phyloP scores from a whole-genome alignment of 2,113 vertebrate genomes.

The Xiphophorus couchianus region DNA sequence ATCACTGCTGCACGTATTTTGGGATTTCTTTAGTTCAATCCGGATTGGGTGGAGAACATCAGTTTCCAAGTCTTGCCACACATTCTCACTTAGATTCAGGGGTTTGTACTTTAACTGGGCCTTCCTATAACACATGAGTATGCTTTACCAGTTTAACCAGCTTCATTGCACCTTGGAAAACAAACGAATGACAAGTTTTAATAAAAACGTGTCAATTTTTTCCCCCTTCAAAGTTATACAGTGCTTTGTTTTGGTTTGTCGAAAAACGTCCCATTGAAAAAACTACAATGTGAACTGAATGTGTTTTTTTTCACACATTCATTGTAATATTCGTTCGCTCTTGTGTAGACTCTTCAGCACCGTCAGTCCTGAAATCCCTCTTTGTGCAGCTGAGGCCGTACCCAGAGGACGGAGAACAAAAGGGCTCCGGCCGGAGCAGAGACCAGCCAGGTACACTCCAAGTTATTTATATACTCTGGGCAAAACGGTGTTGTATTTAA shows the following conservation, averaged over 20 bases:
- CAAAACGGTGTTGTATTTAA: neutral
- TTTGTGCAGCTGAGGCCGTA: conserved; percentile 84
- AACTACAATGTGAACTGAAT: too few relatives aligned
- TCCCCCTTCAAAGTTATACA: neutral
- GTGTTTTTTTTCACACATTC: neutral
- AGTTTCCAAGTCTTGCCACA: too few relatives aligned
- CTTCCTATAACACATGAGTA: too few relatives aligned
- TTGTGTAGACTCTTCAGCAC: conserved; percentile 4
- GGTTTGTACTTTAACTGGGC: too few relatives aligned
- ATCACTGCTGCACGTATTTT: neutral
- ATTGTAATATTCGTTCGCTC: conserved; percentile 37
- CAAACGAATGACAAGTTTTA: neutral
- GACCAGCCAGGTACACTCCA: conserved; percentile 11
- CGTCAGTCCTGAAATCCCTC: conserved; percentile 85
- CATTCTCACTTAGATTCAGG: too few relatives aligned
- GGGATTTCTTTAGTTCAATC: neutral
- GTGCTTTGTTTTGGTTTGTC: neutral
- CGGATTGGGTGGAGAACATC: too few relatives aligned
- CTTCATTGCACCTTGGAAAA: too few relatives aligned
- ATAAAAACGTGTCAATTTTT: neutral
- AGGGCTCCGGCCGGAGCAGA: neutral
- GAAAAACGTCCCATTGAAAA: too few relatives aligned
- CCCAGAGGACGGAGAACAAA: conserved; percentile 77
- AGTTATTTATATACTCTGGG: too few relatives aligned
- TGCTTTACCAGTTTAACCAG: too few relatives aligned